phyloP scores from a whole-genome alignment of 2,113 vertebrate genomes.

The Nothoprocta perdicaria region DNA sequence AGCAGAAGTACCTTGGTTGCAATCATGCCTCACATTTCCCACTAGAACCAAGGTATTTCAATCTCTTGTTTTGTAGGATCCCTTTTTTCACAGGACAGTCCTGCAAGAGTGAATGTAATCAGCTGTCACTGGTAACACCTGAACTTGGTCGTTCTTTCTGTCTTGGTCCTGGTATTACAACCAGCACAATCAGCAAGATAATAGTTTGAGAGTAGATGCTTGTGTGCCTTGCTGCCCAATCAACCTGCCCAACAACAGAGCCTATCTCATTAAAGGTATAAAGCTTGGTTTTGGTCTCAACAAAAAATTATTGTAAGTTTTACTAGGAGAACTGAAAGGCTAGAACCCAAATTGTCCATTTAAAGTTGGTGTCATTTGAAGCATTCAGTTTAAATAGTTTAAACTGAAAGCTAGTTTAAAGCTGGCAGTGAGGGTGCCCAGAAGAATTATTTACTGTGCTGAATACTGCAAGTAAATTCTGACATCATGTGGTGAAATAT shows the following conservation, averaged over 20 bases:
- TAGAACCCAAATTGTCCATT: not conserved
- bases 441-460: not conserved
- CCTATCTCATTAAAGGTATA: not conserved
- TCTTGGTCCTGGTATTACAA: not conserved
- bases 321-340: not conserved
- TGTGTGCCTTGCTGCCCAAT: not conserved
- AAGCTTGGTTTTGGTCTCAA: not conserved
- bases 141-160: not conserved
- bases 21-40: not conserved
- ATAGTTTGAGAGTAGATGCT: not conserved
- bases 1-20: not conserved
- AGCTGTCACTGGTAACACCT: not conserved
- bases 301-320: not conserved
- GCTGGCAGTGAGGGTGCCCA: not conserved
- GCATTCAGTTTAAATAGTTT: not conserved
- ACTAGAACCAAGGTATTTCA: not conserved
- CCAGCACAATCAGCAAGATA: not conserved
- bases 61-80: not conserved
- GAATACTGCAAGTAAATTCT: conserved; percentile 13
- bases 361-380: not conserved
- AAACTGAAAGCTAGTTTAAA: not conserved
- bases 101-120: not conserved
- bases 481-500: not conserved
- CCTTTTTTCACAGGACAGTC: not conserved
- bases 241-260: not conserved